Evolutionary conservation across 1,140 invertebrate species (phyloP).

Genomic region (Nephila pilipes): DNA sequence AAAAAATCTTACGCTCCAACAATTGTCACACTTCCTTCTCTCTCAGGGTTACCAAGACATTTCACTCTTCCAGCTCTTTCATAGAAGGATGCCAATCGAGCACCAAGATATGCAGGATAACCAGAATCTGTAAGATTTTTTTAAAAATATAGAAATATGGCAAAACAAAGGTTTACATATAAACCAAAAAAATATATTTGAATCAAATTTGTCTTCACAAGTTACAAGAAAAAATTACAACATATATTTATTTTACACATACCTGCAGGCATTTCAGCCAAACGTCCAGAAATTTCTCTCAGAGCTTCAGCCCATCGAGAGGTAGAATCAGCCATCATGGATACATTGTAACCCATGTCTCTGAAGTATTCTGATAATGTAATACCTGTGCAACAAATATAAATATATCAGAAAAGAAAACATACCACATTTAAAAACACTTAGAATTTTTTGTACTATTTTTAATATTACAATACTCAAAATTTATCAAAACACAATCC

Average conservation of each 20-base stretch:
- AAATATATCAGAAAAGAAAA: slow-evolving; percentile 50
- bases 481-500: too few species aligned
- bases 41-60: slow-evolving; percentile 98
- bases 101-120: slow-evolving; percentile 99
- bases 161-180: neutral
- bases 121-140: slow-evolving; percentile 84
- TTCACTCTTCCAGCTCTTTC: slow-evolving; percentile 98
- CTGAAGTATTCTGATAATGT: slow-evolving; percentile 98
- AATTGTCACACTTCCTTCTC: slow-evolving; percentile 99
- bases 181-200: neutral
- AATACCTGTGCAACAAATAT: slow-evolving; percentile 87
- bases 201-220: neutral
- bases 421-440: too few species aligned
- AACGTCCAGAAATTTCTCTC: slow-evolving; percentile 99
- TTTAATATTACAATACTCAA: too few species aligned
- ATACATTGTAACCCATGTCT: slow-evolving; percentile 99
- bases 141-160: neutral
- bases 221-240: neutral
- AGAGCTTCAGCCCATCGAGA: slow-evolving; percentile 99
- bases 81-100: slow-evolving; percentile 99
- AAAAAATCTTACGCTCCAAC: slow-evolving; percentile 89
- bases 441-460: too few species aligned
- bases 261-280: slow-evolving; percentile 99
- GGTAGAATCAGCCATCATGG: slow-evolving; percentile 99
- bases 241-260: neutral